Base-by-base conservation (phyloP, 2,797 vertebrate species). In the Graptemys geographica region DNA sequence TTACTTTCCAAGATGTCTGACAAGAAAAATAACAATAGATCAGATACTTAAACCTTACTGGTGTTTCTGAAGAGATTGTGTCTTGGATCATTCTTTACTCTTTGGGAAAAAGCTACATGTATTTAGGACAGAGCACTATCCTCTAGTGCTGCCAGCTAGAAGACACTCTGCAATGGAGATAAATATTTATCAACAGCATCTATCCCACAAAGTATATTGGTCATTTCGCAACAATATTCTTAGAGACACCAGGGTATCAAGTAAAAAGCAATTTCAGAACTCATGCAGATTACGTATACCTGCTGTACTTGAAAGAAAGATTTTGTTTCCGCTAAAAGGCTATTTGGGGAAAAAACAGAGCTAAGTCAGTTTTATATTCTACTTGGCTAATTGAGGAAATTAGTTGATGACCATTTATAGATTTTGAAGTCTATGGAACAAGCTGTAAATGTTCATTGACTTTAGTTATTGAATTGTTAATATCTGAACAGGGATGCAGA, bases 401-500 rank as follows among this genome's bases (percentile, higher is more conserved):
- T 83, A 69, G 52, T 21, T 79, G 52, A 21, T 83, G 44, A 51
- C 15, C 23, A 0, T 0, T 4, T 81, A 56, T 8, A 28, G 11
- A 27, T 56, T 76, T 59, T 27, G n/a, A 72, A 41, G 3, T 86
- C 86, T 52, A 9, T 74, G 44, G 81, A 81, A 31, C 49, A 84
- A 84, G 27, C 2, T 2, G 23, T 41, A 53, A 83, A 2, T 52
- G 25, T 41, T 78, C 84, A 78, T 49, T 1, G 1, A 0, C 31
- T 23, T 72, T 4, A 5, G 4, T 1, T 74, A 37, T 79, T 53
- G 21, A 90, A 88, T 2, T 0, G 44, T 86, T 33, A 89, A 13
- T 1, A 3, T 37, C 0, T 3, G 16, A 55, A 33, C 1, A 1
- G 33, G n/a, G 21, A 19, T 25, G 5, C 28, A 52, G 82, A 76